These are phyloP conservation scores for Melospiza georgiana DNA, from an alignment of 2,113 vertebrate genomes.

Conservation along the genomic window DNA sequence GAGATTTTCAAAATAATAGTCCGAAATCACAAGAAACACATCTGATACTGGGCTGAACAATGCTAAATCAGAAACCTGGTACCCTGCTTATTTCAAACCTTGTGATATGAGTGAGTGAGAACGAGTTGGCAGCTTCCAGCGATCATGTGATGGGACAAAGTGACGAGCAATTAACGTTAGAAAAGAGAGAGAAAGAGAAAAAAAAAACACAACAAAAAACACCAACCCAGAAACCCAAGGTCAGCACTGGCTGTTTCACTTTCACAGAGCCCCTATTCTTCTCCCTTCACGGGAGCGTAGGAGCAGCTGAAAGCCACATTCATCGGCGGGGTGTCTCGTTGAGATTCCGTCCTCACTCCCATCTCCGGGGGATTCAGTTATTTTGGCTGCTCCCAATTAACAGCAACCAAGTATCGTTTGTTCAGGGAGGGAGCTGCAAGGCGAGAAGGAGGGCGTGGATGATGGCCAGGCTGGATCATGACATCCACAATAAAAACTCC, in stretches of 20 bases:
- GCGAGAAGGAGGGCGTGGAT: slow-evolving; percentile 19
- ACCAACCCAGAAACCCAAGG: slow-evolving; percentile 65
- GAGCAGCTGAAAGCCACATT: slow-evolving; percentile 69
- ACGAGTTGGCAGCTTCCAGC: slow-evolving; percentile 25
- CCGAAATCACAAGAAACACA: not conserved
- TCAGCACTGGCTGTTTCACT: slow-evolving; percentile 64
- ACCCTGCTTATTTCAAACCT: slow-evolving; percentile 2
- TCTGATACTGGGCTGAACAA: not conserved
- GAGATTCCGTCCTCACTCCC: slow-evolving; percentile 26
- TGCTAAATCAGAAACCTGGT: not conserved
- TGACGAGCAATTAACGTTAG: slow-evolving; percentile 52
- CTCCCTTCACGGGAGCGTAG: slow-evolving; percentile 22
- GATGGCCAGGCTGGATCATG: slow-evolving; percentile 34
- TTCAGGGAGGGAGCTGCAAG: slow-evolving; percentile 26
- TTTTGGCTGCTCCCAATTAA: slow-evolving; percentile 60
- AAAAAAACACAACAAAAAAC: not conserved
- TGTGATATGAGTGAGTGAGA: not conserved
- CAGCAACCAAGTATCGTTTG: slow-evolving; percentile 30
- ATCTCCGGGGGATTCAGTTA: slow-evolving; percentile 49
- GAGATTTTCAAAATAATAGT: not conserved
- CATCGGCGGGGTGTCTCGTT: slow-evolving; percentile 30
- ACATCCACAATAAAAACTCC: not conserved
- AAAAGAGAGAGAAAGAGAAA: not conserved
- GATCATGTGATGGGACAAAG: slow-evolving; percentile 51
- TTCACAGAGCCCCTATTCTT: slow-evolving; percentile 55